Evolutionary conservation across 2,113 vertebrate genomes (phyloP).

Genomic region (Hydrochoerus hydrochaeris): DNA sequence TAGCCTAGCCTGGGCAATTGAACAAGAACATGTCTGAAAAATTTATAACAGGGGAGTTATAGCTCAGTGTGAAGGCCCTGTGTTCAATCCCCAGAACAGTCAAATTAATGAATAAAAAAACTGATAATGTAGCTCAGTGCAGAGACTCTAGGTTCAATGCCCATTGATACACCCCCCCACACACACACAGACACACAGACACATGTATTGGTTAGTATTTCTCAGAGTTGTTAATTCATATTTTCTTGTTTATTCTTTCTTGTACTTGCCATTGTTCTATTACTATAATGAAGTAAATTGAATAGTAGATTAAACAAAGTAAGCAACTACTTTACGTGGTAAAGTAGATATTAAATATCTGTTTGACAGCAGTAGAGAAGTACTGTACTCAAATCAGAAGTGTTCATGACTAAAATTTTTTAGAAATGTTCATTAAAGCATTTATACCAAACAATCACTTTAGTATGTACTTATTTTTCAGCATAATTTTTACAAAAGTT

Average conservation of each 20-base stretch:
- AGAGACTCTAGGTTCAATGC: not conserved
- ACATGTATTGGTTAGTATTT: not conserved
- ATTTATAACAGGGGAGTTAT: not conserved
- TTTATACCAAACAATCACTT: not conserved
- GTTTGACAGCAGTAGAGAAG: not conserved
- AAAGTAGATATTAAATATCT: not conserved
- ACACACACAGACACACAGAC: not conserved
- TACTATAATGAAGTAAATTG: not conserved
- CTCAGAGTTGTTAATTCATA: not conserved
- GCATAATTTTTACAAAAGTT: not conserved
- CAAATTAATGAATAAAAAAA: not conserved
- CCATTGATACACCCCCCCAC: not conserved
- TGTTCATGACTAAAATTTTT: not conserved
- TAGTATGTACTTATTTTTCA: not conserved
- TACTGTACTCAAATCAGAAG: not conserved
- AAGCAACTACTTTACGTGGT: not conserved
- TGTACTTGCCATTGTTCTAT: not conserved
- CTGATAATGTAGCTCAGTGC: not conserved
- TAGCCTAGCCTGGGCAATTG: not conserved
- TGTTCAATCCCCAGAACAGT: not conserved
- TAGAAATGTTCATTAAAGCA: not conserved
- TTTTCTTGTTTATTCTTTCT: not conserved
- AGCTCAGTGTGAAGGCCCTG: not conserved
- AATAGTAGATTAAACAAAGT: not conserved
- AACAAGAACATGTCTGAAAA: not conserved